Conservation (phyloP, 2,113 vertebrate genomes). For the Chloroceryle aenea region DNA sequence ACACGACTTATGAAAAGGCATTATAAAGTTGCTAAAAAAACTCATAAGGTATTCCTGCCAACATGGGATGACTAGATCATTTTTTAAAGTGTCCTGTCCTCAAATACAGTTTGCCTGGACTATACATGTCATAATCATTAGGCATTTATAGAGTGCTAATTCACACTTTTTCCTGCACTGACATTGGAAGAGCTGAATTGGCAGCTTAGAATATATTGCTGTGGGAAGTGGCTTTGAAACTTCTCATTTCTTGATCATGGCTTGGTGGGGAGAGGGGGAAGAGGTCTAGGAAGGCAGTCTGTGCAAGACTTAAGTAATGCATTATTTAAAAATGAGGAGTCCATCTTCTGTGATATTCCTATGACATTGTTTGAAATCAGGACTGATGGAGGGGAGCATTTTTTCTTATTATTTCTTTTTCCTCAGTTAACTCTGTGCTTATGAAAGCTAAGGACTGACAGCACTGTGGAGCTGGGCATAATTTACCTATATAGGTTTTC, state of each 20-base stretch:
- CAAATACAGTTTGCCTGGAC: background rate
- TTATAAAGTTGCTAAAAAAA: background rate
- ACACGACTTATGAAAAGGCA: background rate
- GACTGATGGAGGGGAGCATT: background rate
- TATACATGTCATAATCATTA: background rate
- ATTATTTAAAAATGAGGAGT: background rate
- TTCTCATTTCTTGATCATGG: background rate
- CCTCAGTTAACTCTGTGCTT: background rate
- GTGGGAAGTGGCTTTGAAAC: background rate
- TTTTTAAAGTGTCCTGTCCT: background rate
- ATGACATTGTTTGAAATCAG: background rate
- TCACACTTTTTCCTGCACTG: background rate
- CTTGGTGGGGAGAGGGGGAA: background rate
- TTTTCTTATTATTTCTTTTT: background rate
- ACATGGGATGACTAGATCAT: background rate
- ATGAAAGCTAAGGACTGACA: background rate
- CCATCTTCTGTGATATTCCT: background rate
- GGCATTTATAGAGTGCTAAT: background rate
- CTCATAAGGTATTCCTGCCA: background rate
- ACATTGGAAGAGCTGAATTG: background rate
- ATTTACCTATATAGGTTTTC: constrained; percentile 46
- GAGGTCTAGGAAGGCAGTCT: background rate
- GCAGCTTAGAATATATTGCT: background rate
- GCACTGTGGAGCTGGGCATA: background rate
- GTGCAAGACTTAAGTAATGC: background rate